Percentiles rank a stretch among this genome's conserved stretches.
phyloP scores from a whole-genome alignment of 2,113 vertebrate species.

The Chaetura pelagica region DNA sequence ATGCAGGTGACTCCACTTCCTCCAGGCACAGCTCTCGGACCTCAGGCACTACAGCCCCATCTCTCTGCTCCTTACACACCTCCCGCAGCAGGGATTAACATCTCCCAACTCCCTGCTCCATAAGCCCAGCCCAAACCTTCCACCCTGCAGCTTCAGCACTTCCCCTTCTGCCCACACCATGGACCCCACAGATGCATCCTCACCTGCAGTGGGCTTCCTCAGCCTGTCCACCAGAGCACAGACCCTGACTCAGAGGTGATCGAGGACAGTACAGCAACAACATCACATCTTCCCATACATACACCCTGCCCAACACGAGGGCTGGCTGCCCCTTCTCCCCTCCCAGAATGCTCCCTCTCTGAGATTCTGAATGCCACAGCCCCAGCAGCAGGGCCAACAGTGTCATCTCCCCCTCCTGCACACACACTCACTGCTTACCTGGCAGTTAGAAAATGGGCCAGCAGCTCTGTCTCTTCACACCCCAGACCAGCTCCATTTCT shows the following conservation, averaged over 20 bases:
- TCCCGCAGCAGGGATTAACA: neutral
- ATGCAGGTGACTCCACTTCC: neutral
- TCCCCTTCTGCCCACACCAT: neutral
- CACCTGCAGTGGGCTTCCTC: neutral
- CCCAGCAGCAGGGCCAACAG: neutral
- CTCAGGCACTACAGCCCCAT: too few species aligned
- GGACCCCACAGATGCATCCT: too few species aligned
- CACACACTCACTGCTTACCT: fast-evolving
- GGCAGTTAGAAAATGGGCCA: fast-evolving
- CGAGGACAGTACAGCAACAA: neutral
- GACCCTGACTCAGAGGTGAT: neutral
- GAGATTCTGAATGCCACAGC: neutral
- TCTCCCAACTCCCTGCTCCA: neutral
- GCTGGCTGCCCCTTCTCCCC: neutral
- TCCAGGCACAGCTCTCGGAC: neutral
- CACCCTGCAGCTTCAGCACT: neutral
- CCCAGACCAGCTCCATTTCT: neutral
- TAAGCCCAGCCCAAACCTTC: neutral
- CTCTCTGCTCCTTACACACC: neutral
- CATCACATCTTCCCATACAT: neutral
- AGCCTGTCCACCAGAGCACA: neutral
- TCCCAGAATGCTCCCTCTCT: fast-evolving
- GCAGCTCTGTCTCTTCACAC: neutral
- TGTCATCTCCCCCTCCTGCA: neutral
- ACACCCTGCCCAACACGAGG: neutral